A percentile compares a stretch with the other conserved stretches of the same genome.
phyloP scores from a whole-genome alignment of 2,888 invertebrate genomes.

The Elegia similella region DNA sequence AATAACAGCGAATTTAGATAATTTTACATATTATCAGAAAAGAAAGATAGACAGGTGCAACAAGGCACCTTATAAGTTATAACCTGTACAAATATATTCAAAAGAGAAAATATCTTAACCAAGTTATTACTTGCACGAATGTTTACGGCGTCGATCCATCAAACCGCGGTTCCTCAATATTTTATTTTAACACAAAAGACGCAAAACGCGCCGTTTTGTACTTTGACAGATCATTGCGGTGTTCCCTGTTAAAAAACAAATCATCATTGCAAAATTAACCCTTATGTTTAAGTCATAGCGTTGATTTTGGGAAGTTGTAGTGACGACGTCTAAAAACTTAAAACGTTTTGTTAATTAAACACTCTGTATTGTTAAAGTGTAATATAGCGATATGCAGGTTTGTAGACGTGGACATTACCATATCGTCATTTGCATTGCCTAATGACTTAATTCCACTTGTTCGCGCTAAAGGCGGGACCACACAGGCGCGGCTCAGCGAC shows the following conservation, averaged over 20 bases:
- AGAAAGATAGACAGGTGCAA: too few relatives aligned
- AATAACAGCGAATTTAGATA: too few relatives aligned
- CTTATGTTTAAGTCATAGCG: neutral
- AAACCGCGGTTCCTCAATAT: neutral
- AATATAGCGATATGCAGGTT: neutral
- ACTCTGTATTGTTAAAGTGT: neutral
- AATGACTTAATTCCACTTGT: slow-evolving; percentile 57
- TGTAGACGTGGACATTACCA: slow-evolving; percentile 26
- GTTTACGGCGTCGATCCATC: neutral
- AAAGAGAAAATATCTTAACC: neutral
- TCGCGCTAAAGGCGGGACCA: slow-evolving; percentile 39
- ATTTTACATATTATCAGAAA: too few relatives aligned
- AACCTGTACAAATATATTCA: neutral
- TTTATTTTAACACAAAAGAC: slow-evolving; percentile 1
- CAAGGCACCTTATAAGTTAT: too few relatives aligned
- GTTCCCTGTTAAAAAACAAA: neutral
- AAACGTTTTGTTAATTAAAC: neutral
- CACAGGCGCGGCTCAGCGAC: slow-evolving; percentile 35
- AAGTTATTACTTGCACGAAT: neutral
- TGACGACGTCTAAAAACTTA: neutral
- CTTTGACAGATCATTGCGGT: slow-evolving; percentile 3
- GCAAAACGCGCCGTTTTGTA: slow-evolving; percentile 1
- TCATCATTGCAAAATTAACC: neutral
- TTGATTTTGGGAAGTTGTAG: neutral
- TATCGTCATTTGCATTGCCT: slow-evolving; percentile 55